These are phyloP conservation scores for Cyphomyrmex costatus DNA, from an alignment of 1,140 invertebrate genomes.

Conservation along the genomic window DNA sequence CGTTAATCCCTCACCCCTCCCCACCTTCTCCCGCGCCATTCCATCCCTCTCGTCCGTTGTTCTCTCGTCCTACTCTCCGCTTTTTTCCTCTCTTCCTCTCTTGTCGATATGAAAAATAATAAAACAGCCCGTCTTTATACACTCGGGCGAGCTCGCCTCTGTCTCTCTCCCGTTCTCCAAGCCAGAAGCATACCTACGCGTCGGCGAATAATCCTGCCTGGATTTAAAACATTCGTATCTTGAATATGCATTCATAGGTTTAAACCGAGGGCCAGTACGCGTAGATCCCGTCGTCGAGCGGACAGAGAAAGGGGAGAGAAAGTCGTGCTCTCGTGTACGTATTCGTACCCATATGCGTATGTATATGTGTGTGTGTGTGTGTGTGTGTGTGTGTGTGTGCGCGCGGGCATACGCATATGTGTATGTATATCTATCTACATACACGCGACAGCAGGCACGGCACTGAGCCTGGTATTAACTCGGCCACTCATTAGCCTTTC, in stretches of 20 bases:
- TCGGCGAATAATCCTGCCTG: slow-evolving; percentile 80
- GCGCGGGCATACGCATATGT: too few relatives aligned
- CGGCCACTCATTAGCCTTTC: slow-evolving; percentile 80
- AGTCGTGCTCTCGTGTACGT: slow-evolving; percentile 45
- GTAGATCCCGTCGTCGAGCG: slow-evolving; percentile 67
- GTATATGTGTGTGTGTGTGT: not conserved
- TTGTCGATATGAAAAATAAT: slow-evolving; percentile 84
- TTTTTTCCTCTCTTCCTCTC: slow-evolving; percentile 69
- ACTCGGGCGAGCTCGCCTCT: slow-evolving; percentile 54
- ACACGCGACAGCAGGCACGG: slow-evolving; percentile 59
- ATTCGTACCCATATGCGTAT: not conserved
- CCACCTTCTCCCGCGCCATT: slow-evolving; percentile 28
- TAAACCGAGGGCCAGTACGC: slow-evolving; percentile 72
- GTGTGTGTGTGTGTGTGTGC: too few relatives aligned
- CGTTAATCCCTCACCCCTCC: slow-evolving; percentile 86
- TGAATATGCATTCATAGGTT: slow-evolving; percentile 82
- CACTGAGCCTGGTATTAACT: slow-evolving; percentile 76
- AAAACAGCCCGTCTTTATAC: slow-evolving; percentile 76
- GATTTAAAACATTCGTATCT: slow-evolving; percentile 86
- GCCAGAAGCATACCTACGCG: slow-evolving; percentile 68
- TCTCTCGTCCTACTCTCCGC: slow-evolving; percentile 68
- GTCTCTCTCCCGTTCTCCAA: slow-evolving; percentile 62
- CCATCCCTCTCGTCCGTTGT: slow-evolving; percentile 62
- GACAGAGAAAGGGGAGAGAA: slow-evolving; percentile 51
- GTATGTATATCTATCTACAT: slow-evolving; percentile 19